These are phyloP conservation scores for Dendroctonus valens DNA, from an alignment of 1,140 invertebrate species.

Conservation along the genomic window DNA sequence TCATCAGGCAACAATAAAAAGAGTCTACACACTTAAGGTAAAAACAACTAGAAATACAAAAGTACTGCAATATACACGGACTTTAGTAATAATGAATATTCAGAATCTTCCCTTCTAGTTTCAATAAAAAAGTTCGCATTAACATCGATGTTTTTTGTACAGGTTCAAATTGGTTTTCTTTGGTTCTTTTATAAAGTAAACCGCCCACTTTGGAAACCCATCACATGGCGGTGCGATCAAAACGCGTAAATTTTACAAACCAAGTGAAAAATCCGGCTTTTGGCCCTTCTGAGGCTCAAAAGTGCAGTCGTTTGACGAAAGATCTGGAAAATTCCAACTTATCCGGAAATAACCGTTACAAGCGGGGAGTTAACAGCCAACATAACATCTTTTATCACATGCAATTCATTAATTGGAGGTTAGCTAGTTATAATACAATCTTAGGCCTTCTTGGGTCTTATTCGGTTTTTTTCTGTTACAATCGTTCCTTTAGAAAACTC, in stretches of 20 bases:
- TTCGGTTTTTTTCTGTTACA: too few species aligned
- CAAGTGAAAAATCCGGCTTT: too few species aligned
- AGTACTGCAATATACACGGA: conserved; percentile 33
- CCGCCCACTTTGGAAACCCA: too few species aligned
- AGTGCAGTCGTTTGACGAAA: too few species aligned
- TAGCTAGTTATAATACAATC: conserved; percentile 6
- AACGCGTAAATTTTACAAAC: too few species aligned
- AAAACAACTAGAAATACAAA: conserved; percentile 37
- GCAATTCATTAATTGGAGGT: conserved; percentile 44
- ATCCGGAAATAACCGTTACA: conserved; percentile 12
- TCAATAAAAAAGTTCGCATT: conserved; percentile 35
- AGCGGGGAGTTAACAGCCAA: conserved; percentile 40
- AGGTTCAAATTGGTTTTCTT: conserved; percentile 22
- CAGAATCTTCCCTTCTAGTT: conserved; percentile 27
- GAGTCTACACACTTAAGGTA: conserved; percentile 34
- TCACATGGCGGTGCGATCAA: too few species aligned
- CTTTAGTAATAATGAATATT: conserved; percentile 25
- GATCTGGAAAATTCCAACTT: neutral
- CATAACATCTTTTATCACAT: conserved; percentile 47
- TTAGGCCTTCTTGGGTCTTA: too few species aligned
- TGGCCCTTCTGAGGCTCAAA: too few species aligned
- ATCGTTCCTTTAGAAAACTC: too few species aligned
- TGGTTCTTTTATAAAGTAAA: conserved; percentile 22
- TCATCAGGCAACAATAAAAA: conserved; percentile 31
- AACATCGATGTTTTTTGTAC: conserved; percentile 36